A percentile compares a stretch with the other conserved stretches of the same genome.
Evolutionary conservation across 1,140 invertebrate genomes (phyloP).

Genomic region (Agrypnia vestita): DNA sequence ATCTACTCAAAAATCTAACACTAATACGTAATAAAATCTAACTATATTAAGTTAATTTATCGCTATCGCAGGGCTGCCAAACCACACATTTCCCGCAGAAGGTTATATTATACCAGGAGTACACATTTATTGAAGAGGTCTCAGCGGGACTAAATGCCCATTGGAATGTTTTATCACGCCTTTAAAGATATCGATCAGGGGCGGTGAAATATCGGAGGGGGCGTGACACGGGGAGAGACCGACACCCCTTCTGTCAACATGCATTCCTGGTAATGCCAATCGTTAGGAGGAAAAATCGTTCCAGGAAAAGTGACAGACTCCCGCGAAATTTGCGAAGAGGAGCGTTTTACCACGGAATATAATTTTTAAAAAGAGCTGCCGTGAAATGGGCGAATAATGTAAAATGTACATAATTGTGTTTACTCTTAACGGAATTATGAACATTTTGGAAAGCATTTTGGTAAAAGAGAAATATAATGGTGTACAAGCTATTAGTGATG

Average conservation of each 20-base stretch:
- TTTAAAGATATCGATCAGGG: conserved; percentile 46
- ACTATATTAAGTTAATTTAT: background rate
- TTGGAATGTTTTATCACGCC: conserved; percentile 42
- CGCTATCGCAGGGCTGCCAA: background rate
- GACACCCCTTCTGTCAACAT: conserved; percentile 34
- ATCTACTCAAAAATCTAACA: no score
- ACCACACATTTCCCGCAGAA: conserved; percentile 12
- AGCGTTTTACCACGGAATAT: background rate
- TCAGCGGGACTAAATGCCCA: conserved; percentile 28
- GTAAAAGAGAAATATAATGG: no score
- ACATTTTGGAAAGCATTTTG: no score
- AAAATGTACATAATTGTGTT: no score
- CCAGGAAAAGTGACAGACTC: conserved; percentile 18
- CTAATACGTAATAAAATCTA: no score
- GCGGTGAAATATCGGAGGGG: conserved; percentile 21
- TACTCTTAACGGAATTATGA: no score
- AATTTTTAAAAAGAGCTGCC: no score
- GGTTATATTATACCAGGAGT: background rate
- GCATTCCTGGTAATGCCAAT: conserved; percentile 45
- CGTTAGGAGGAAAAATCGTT: conserved; percentile 42
- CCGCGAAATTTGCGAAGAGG: conserved; percentile 15
- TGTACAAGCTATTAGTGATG: no score
- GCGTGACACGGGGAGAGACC: background rate
- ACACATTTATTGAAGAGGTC: conserved; percentile 16
- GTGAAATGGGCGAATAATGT: no score